Conservation (phyloP, 2,888 invertebrate genomes). For the Catotricha subobsoleta region DNA sequence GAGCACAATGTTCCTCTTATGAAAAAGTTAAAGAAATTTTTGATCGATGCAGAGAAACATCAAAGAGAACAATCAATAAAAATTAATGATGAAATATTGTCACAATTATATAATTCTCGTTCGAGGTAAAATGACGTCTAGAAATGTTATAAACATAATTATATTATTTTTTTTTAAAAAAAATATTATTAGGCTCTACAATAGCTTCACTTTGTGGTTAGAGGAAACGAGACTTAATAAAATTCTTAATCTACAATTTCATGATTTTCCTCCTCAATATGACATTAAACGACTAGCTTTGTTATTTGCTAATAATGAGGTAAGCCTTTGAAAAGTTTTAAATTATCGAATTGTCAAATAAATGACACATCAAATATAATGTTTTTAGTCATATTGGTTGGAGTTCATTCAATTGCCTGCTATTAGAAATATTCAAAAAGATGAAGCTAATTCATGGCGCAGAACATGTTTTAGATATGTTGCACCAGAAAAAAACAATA, state of each 20-base stretch:
- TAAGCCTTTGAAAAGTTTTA: conserved; percentile 17
- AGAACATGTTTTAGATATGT: conserved; percentile 32
- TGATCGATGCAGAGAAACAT: conserved; percentile 42
- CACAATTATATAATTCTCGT: conserved; percentile 25
- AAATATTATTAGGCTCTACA: conserved; percentile 32
- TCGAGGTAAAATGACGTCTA: conserved; percentile 19
- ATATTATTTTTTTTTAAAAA: background rate
- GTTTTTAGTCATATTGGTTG: conserved; percentile 39
- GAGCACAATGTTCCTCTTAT: conserved; percentile 48
- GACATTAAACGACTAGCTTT: conserved; percentile 42
- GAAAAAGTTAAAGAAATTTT: conserved; percentile 48
- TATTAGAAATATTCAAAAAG: conserved; percentile 34
- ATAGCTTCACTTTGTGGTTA: conserved; percentile 53
- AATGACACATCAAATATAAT: background rate
- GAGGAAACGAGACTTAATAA: conserved; percentile 61
- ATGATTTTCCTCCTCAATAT: conserved; percentile 52
- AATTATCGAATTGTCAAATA: no score
- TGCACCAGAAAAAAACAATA: background rate
- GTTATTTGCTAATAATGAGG: conserved; percentile 41
- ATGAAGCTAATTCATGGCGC: conserved; percentile 37
- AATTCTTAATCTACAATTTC: conserved; percentile 18
- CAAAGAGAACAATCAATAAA: conserved; percentile 34
- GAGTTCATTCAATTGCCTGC: conserved; percentile 43
- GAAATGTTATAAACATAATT: background rate
- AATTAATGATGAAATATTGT: conserved; percentile 21